Percentiles rank a stretch among this genome's conserved stretches.
Evolutionary conservation across 2,888 invertebrate species (phyloP).

Genomic region (Halictus ligatus): DNA sequence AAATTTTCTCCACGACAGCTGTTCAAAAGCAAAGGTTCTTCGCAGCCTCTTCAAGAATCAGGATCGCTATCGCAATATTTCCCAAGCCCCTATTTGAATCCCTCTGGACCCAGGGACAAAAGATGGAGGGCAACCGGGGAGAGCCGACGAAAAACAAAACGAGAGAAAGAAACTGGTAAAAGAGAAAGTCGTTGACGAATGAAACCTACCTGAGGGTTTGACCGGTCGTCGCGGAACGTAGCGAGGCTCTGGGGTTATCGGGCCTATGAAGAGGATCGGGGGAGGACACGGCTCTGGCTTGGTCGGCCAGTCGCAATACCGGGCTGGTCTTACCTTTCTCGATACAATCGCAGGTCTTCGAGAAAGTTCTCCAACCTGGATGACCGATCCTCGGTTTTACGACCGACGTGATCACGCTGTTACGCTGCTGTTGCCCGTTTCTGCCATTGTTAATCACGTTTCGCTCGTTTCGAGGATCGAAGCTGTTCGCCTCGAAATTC

Average conservation of each 20-base stretch:
- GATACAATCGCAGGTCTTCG: slow-evolving; percentile 82
- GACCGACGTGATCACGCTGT: slow-evolving; percentile 28
- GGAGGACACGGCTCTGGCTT: slow-evolving; percentile 84
- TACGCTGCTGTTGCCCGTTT: slow-evolving; percentile 35
- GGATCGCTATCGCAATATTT: neutral
- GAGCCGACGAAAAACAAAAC: neutral
- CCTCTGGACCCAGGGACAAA: neutral
- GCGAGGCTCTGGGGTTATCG: slow-evolving; percentile 81
- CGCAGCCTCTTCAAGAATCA: neutral
- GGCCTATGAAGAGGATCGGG: slow-evolving; percentile 84
- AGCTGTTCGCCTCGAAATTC: slow-evolving; percentile 68
- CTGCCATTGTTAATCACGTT: slow-evolving; percentile 34
- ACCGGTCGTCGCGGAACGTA: slow-evolving; percentile 80
- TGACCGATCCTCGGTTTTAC: slow-evolving; percentile 76
- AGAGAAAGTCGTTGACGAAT: slow-evolving; percentile 59
- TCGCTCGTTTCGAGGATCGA: slow-evolving; percentile 57
- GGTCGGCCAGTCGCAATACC: slow-evolving; percentile 79
- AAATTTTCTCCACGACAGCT: neutral
- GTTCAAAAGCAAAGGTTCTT: neutral
- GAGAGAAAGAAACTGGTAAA: slow-evolving; percentile 14
- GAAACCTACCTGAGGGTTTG: slow-evolving; percentile 83
- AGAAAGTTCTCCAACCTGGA: slow-evolving; percentile 77
- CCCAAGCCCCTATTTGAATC: neutral
- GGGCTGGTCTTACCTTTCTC: slow-evolving; percentile 80
- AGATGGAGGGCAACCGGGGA: neutral